A percentile compares a stretch with the other conserved stretches of the same genome.
These are phyloP conservation scores for Triplophysa dalaica DNA, from an alignment of 2,113 vertebrate species.

Conservation along the genomic window DNA sequence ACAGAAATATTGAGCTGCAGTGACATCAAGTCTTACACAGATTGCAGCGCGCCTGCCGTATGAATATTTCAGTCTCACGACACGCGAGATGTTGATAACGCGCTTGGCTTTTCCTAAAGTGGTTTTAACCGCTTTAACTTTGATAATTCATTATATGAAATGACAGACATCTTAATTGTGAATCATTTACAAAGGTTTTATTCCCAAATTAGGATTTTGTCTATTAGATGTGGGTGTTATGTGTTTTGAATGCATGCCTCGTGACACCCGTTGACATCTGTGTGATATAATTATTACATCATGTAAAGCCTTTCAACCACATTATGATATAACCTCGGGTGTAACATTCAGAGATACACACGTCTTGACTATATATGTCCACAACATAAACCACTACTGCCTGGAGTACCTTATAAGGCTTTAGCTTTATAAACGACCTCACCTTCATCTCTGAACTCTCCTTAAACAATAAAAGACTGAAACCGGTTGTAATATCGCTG, in stretches of 20 bases:
- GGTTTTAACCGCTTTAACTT: too few species aligned
- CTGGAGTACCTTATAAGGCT: not conserved
- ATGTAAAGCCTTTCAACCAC: not conserved
- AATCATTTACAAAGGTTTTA: too few species aligned
- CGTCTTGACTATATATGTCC: not conserved
- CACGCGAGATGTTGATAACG: slow-evolving; percentile 1
- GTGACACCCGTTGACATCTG: too few species aligned
- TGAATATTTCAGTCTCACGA: slow-evolving; percentile 32
- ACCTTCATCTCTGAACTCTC: not conserved
- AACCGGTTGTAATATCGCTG: not conserved
- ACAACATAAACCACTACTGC: not conserved
- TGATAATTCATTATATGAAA: too few species aligned
- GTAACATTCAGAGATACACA: slow-evolving; percentile 1
- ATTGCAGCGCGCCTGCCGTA: slow-evolving; percentile 30
- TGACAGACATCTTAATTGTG: too few species aligned
- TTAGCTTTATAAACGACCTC: not conserved
- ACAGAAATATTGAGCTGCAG: slow-evolving; percentile 37
- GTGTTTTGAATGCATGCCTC: too few species aligned
- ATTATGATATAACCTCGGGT: not conserved
- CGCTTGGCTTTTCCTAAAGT: not conserved
- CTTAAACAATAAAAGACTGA: not conserved
- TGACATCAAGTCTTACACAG: slow-evolving; percentile 44
- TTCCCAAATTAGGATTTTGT: too few species aligned
- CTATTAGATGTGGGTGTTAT: too few species aligned
- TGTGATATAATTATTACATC: not conserved